phyloP scores from a whole-genome alignment of 2,113 vertebrate genomes.

The Malurus elegans region DNA sequence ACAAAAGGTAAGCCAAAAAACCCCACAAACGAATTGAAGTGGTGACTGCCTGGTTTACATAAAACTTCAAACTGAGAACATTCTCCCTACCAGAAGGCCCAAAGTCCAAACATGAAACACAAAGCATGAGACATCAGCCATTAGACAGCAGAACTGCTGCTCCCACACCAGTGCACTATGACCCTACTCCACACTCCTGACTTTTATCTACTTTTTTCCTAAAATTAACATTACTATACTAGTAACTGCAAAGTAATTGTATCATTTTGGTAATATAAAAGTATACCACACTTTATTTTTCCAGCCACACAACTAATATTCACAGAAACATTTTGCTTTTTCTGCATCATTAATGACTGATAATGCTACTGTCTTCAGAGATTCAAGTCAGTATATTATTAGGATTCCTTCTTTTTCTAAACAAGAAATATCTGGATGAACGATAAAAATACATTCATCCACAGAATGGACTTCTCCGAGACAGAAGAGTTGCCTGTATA shows the following conservation, averaged over 20 bases:
- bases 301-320: neutral
- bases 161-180: neutral
- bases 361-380: neutral
- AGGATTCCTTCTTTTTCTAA: neutral
- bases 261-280: neutral
- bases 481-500: no score
- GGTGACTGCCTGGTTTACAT: neutral
- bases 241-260: neutral
- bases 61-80: neutral
- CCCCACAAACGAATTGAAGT: rapidly evolving
- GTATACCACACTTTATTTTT: neutral
- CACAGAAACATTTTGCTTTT: neutral
- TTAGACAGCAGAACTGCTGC: neutral
- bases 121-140: neutral
- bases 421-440: no score
- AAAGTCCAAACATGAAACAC: neutral
- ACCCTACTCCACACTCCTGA: neutral
- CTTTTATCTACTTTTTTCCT: neutral
- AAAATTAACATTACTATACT: neutral
- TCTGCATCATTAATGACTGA: neutral
- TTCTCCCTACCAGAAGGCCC: no score
- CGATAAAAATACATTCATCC: no score
- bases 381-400: neutral
- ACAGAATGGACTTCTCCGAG: no score
- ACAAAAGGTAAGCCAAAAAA: neutral